Evolutionary conservation across 2,797 vertebrate species (phyloP).

Genomic region (Ptychobarbus kaznakovi): DNA sequence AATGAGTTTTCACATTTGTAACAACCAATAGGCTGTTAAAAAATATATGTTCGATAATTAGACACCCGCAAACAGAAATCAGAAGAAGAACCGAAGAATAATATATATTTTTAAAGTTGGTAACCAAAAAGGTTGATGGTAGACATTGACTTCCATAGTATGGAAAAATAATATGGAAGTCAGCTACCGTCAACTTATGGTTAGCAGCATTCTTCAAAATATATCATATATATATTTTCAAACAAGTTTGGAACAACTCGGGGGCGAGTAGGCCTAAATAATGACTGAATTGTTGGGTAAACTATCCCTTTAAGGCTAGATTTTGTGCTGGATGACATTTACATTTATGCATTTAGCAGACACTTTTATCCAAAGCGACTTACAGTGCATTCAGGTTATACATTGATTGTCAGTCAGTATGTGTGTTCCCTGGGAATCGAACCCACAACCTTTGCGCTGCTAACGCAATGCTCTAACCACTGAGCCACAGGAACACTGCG

Average conservation of each 20-base stretch:
- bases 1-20: background rate
- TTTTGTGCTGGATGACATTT: too few relatives aligned
- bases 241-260: background rate
- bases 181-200: background rate
- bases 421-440: too few relatives aligned
- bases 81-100: background rate
- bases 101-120: background rate
- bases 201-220: background rate
- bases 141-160: background rate
- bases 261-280: background rate
- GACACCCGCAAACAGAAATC: background rate
- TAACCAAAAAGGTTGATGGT: background rate
- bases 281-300: background rate
- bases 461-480: too few relatives aligned
- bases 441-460: too few relatives aligned
- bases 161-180: background rate
- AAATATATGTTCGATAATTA: background rate
- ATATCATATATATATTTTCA: background rate
- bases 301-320: background rate
- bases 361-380: too few relatives aligned
- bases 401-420: too few relatives aligned
- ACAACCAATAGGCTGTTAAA: background rate
- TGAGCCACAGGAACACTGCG: too few relatives aligned
- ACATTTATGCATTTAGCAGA: too few relatives aligned
- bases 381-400: too few relatives aligned